A percentile compares a stretch with the other conserved stretches of the same genome.
Conservation (phyloP, 2,888 invertebrate genomes). For the Acleris literana region DNA sequence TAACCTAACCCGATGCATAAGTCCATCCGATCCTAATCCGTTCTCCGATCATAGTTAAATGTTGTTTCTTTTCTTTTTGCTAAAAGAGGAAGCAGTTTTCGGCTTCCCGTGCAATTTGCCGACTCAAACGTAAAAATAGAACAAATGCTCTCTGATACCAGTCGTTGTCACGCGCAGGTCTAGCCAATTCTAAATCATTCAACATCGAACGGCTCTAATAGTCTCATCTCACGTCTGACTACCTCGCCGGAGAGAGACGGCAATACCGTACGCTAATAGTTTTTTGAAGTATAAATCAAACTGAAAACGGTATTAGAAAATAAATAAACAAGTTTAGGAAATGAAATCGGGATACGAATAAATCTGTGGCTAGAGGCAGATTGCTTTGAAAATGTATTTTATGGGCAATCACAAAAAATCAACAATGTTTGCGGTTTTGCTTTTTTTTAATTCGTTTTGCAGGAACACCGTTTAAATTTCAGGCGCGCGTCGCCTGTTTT, state of each 20-base stretch:
- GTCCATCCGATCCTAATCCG: too few species aligned
- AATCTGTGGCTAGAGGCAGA: conserved; percentile 3
- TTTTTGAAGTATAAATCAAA: conserved; percentile 17
- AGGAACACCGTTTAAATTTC: too few species aligned
- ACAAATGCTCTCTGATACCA: conserved; percentile 23
- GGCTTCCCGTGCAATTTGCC: conserved; percentile 14
- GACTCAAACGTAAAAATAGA: conserved; percentile 25
- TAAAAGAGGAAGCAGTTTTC: conserved; percentile 32
- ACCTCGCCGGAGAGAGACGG: conserved; percentile 10
- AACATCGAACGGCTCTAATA: conserved; percentile 24
- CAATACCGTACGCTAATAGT: conserved; percentile 16
- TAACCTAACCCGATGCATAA: too few species aligned
- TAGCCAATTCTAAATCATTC: conserved; percentile 30
- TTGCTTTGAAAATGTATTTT: conserved; percentile 6
- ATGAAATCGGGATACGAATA: conserved; percentile 16
- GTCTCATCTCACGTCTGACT: conserved; percentile 27
- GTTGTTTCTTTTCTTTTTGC: neutral
- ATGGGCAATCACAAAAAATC: conserved; percentile 1
- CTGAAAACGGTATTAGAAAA: conserved; percentile 12
- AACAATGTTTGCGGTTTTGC: too few species aligned
- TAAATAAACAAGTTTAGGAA: conserved; percentile 14
- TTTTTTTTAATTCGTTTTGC: too few species aligned
- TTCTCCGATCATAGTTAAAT: neutral
- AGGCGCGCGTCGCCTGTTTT: too few species aligned
- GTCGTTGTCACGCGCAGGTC: conserved; percentile 29